Evolutionary conservation across 2,113 vertebrate species (phyloP).

Genomic region (Mixornis gularis): DNA sequence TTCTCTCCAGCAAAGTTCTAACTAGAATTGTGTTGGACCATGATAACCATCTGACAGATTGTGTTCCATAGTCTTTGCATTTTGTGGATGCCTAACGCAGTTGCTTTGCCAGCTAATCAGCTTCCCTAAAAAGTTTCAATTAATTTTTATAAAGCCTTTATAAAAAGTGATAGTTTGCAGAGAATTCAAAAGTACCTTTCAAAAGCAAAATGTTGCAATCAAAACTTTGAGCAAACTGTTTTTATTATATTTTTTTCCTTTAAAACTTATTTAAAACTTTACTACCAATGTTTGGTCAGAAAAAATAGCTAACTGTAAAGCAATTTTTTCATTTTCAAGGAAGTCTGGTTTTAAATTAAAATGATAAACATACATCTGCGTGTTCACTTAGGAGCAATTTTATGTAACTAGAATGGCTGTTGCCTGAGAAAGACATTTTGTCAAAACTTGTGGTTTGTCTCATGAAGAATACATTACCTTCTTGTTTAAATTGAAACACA

Average conservation of each 20-base stretch:
- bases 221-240: not conserved
- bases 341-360: slow-evolving; percentile 19
- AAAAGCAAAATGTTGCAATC: not conserved
- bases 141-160: not conserved
- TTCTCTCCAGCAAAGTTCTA: not conserved
- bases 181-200: not conserved
- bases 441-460: not conserved
- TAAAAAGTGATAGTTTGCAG: not conserved
- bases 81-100: not conserved
- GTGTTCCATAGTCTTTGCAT: not conserved
- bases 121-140: not conserved
- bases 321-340: slow-evolving; percentile 8
- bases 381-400: slow-evolving; percentile 25
- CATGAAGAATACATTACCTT: not conserved
- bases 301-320: slow-evolving; percentile 9
- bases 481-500: not conserved
- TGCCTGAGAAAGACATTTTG: slow-evolving; percentile 5
- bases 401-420: not conserved
- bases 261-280: not conserved
- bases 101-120: not conserved
- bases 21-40: not conserved
- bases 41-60: not conserved
- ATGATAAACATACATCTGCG: slow-evolving; percentile 33
- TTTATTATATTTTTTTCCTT: not conserved
- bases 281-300: not conserved